These are phyloP conservation scores for Sarcophaga carnaria DNA, from an alignment of 2,888 invertebrate genomes.

Conservation along the genomic window DNA sequence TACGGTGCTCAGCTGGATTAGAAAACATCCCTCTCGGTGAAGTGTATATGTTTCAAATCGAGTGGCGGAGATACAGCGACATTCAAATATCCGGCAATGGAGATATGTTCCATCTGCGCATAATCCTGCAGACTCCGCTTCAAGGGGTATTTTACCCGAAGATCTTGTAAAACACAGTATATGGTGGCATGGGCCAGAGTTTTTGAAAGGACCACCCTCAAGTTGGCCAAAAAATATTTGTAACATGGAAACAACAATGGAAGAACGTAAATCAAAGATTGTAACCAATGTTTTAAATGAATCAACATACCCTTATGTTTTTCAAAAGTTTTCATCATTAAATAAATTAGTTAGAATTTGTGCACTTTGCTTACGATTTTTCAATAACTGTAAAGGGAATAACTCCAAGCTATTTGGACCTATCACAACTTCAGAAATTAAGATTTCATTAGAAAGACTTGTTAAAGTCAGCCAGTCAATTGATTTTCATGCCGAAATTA, in stretches of 20 bases:
- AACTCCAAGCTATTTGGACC: background rate
- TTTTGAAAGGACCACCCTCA: background rate
- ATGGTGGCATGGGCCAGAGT: conserved; percentile 10
- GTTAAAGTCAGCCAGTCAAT: conserved; percentile 18
- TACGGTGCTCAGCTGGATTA: conserved; percentile 47
- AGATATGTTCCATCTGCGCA: too few relatives aligned
- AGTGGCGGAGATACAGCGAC: too few relatives aligned
- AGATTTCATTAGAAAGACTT: conserved; percentile 5
- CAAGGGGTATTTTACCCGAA: too few relatives aligned
- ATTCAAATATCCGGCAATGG: too few relatives aligned
- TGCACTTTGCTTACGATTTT: background rate
- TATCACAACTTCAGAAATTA: background rate
- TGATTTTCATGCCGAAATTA: conserved; percentile 65
- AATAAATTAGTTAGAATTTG: conserved; percentile 24
- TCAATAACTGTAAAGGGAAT: background rate
- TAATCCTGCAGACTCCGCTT: too few relatives aligned
- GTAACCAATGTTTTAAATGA: background rate
- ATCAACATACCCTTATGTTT: conserved; percentile 20
- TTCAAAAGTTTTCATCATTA: conserved; percentile 16
- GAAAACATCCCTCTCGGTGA: conserved; percentile 45
- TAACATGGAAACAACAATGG: conserved; percentile 17
- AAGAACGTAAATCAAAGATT: conserved; percentile 19
- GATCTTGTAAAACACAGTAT: background rate
- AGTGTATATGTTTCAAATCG: conserved; percentile 25
- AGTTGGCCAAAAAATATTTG: conserved; percentile 24